Conservation (phyloP, 37 sponge, comb jelly and placozoan genomes). For the Cliona cf. orientalis region DNA sequence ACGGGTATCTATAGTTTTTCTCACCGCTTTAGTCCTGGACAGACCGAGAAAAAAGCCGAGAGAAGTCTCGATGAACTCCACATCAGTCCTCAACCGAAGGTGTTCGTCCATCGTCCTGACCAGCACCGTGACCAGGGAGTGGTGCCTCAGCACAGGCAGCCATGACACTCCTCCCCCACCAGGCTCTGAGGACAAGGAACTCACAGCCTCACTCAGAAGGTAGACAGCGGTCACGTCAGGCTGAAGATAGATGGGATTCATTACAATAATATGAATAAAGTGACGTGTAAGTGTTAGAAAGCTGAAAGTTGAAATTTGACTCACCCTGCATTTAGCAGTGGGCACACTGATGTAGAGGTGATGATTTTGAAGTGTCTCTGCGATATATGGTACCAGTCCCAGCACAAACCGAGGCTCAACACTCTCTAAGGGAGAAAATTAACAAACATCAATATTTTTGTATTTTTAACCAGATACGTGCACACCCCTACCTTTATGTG, state of each 20-base stretch:
- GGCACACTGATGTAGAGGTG: constrained; percentile 9
- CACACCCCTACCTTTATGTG: no score
- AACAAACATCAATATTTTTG: background rate
- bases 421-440: constrained; percentile 3
- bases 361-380: constrained; percentile 39
- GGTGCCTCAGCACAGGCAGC: constrained; percentile 39
- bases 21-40: constrained; percentile 1
- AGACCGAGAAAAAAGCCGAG: constrained; percentile 28
- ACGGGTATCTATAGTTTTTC: no score
- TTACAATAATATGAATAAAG: background rate
- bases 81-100: constrained; percentile 26
- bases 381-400: constrained; percentile 34
- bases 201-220: constrained; percentile 55
- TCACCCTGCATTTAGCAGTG: constrained; percentile 24
- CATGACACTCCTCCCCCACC: constrained; percentile 3
- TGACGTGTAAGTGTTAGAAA: no score
- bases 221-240: constrained; percentile 42
- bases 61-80: constrained; percentile 22
- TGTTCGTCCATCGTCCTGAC: constrained; percentile 26
- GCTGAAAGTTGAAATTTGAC: background rate
- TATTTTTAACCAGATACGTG: background rate
- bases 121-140: constrained; percentile 33
- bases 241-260: constrained; percentile 14
- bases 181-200: background rate
- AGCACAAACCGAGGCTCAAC: constrained; percentile 44